Conservation (phyloP, 2,113 vertebrate genomes). For the Panthera tigris region DNA sequence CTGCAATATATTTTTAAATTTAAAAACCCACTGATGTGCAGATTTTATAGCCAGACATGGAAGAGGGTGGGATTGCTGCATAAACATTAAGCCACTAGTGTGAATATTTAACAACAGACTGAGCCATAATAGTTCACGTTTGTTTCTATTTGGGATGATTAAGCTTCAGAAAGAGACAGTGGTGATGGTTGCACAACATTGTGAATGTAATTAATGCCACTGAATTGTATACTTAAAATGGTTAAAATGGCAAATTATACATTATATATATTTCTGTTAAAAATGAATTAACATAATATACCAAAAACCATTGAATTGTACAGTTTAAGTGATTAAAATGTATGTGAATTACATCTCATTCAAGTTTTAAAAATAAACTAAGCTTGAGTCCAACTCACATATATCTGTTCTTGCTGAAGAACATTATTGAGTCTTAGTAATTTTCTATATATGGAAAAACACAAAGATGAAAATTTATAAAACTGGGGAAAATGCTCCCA, state of each 20-base stretch:
- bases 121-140: neutral
- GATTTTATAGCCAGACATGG: neutral
- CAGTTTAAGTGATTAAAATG: slow-evolving; percentile 10
- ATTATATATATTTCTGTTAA: neutral
- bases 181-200: neutral
- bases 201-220: neutral
- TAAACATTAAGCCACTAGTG: neutral
- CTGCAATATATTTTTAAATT: neutral
- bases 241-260: neutral
- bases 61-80: neutral
- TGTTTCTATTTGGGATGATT: neutral
- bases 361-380: neutral
- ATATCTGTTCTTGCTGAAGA: slow-evolving; percentile 1
- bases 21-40: neutral
- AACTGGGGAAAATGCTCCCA: neutral
- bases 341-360: neutral
- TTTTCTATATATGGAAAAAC: slow-evolving; percentile 14
- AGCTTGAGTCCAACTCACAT: slow-evolving; percentile 7
- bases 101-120: neutral
- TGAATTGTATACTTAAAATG: neutral
- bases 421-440: neutral
- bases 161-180: slow-evolving; percentile 32
- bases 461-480: neutral
- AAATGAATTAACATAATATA: neutral
- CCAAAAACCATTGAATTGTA: slow-evolving; percentile 9